A percentile compares a stretch with the other conserved stretches of the same genome.
phyloP scores from a whole-genome alignment of 2,113 vertebrate species.

The Trinectes maculatus region DNA sequence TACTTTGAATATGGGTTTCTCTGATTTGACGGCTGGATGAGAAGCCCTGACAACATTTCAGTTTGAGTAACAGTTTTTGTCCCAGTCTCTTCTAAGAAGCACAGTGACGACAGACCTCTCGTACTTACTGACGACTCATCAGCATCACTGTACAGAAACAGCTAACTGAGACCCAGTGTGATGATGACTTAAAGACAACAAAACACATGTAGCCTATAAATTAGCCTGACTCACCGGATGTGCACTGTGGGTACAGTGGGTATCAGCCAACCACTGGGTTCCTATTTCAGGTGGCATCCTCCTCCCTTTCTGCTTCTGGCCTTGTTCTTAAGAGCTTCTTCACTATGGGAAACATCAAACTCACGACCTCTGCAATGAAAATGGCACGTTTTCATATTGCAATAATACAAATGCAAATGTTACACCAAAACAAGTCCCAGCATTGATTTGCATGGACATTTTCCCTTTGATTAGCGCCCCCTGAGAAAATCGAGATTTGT shows the following conservation, averaged over 20 bases:
- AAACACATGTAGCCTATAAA: conserved; percentile 26
- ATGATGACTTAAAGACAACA: background rate
- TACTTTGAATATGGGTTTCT: background rate
- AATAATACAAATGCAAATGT: no score
- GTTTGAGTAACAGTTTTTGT: conserved; percentile 43
- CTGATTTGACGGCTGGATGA: conserved; percentile 15
- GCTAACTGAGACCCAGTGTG: conserved; percentile 25
- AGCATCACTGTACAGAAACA: conserved; percentile 28
- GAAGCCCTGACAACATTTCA: conserved; percentile 39
- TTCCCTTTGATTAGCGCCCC: no score
- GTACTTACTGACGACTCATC: conserved; percentile 24
- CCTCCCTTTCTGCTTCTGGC: no score
- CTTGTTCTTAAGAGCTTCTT: no score
- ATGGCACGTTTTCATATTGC: no score
- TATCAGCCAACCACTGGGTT: no score
- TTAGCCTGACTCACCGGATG: background rate
- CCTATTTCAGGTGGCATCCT: no score
- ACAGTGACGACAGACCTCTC: conserved; percentile 35
- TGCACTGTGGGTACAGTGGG: background rate
- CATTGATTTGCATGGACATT: no score
- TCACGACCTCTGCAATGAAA: no score
- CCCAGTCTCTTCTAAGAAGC: conserved; percentile 52
- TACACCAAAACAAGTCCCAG: no score
- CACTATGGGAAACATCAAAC: no score
- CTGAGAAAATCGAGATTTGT: no score